Evolutionary conservation across 2,888 invertebrate species (phyloP).

Genomic region (Keiferia lycopersicella): DNA sequence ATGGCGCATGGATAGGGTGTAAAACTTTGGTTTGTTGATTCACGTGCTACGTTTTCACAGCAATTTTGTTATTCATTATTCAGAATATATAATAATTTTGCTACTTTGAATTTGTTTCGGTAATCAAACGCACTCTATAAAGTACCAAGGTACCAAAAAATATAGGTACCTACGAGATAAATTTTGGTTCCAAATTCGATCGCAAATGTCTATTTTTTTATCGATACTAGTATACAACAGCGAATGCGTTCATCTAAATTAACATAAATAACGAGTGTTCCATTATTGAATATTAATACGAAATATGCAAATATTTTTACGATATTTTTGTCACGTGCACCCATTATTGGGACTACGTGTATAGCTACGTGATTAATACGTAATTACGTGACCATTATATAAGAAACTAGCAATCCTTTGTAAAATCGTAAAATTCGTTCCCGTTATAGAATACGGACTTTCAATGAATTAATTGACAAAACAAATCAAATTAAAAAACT

Average conservation of each 20-base stretch:
- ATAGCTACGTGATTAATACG: constrained; percentile 8
- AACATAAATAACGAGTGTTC: constrained; percentile 39
- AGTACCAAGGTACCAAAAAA: neutral
- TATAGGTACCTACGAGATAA: too few species aligned
- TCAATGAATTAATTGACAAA: too few species aligned
- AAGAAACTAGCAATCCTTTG: neutral
- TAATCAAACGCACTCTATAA: constrained; percentile 38
- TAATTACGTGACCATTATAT: neutral
- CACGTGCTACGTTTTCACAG: constrained; percentile 44
- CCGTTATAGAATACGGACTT: too few species aligned
- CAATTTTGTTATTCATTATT: constrained; percentile 42
- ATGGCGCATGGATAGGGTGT: too few species aligned
- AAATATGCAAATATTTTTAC: constrained; percentile 21
- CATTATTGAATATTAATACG: constrained; percentile 36
- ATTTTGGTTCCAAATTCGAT: neutral
- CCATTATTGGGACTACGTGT: constrained; percentile 11
- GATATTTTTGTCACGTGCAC: constrained; percentile 31
- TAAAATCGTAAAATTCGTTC: too few species aligned
- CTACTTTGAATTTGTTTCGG: constrained; percentile 45
- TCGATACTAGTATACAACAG: too few species aligned
- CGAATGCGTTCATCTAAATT: neutral
- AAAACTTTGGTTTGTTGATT: constrained; percentile 31
- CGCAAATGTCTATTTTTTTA: too few species aligned
- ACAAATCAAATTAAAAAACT: too few species aligned
- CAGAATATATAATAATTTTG: constrained; percentile 46